Evolutionary conservation across 1,140 invertebrate species (phyloP).

Genomic region (Trinorchestia longiramus): DNA sequence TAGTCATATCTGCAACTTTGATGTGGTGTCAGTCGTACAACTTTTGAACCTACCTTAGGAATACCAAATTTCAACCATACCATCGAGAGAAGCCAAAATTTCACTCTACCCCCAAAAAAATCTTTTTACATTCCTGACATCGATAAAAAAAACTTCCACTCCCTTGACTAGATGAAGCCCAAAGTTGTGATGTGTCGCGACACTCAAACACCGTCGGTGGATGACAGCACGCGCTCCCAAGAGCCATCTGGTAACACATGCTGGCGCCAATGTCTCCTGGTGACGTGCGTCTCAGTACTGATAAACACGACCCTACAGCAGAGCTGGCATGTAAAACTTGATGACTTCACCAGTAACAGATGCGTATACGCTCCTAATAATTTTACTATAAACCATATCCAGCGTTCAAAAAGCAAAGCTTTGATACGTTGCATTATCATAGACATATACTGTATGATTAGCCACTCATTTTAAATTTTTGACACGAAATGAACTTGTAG

Average conservation of each 20-base stretch:
- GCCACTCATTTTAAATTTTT: no score
- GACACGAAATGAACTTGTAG: no score
- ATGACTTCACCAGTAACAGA: background rate
- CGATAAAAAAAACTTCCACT: background rate
- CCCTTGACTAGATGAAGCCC: background rate
- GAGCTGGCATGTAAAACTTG: background rate
- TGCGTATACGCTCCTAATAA: no score
- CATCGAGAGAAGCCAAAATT: background rate
- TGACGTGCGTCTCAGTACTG: background rate
- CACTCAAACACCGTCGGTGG: background rate
- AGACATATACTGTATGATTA: no score
- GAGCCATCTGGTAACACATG: background rate
- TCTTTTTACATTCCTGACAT: no score
- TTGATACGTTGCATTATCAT: no score
- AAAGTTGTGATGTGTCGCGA: background rate
- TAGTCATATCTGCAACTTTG: background rate
- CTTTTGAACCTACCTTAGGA: no score
- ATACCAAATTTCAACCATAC: background rate
- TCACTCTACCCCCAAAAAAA: no score
- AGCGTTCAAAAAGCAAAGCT: no score
- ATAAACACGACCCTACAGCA: background rate
- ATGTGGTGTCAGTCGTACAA: background rate
- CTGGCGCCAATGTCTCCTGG: background rate
- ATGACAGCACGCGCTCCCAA: background rate
- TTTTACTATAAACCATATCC: no score